phyloP scores from a whole-genome alignment of 2,797 vertebrate species.

The Eutrigla gurnardus region DNA sequence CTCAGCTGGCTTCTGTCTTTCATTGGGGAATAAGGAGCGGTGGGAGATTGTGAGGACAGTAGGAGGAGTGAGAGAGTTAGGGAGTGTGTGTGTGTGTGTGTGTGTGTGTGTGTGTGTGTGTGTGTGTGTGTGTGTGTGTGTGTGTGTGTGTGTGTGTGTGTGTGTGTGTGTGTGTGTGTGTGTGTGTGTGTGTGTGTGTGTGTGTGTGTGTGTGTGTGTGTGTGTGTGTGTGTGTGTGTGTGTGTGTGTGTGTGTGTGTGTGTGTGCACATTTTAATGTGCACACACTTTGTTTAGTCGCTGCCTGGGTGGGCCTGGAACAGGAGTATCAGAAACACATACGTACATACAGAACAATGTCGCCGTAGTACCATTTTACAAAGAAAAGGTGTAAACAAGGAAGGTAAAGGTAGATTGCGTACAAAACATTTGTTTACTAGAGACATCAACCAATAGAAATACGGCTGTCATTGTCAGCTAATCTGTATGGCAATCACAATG shows the following conservation, averaged over 20 bases:
- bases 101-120: constrained; percentile 15
- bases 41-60: constrained; percentile 16
- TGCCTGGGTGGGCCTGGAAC: constrained; percentile 58
- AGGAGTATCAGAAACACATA: constrained; percentile 43
- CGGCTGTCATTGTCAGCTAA: too few relatives aligned
- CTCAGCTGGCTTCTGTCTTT: constrained; percentile 45
- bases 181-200: constrained; percentile 21
- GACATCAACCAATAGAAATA: too few relatives aligned
- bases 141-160: constrained; percentile 2
- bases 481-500: too few relatives aligned
- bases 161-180: constrained; percentile 24
- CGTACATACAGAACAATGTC: constrained; percentile 3
- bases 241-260: constrained; percentile 18
- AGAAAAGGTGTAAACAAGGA: too few relatives aligned
- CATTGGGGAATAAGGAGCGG: constrained; percentile 9
- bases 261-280: neutral
- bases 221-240: constrained; percentile 20
- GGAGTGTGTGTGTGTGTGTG: constrained; percentile 25
- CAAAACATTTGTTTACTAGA: too few relatives aligned
- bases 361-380: too few relatives aligned
- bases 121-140: constrained; percentile 16
- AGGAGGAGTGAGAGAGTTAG: constrained; percentile 13
- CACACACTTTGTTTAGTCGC: constrained; percentile 43
- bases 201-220: constrained; percentile 19
- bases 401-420: too few relatives aligned